Percentiles rank a stretch among this genome's conserved stretches.
Conservation (phyloP, 2,888 invertebrate species). For the Hydraecia micacea region DNA sequence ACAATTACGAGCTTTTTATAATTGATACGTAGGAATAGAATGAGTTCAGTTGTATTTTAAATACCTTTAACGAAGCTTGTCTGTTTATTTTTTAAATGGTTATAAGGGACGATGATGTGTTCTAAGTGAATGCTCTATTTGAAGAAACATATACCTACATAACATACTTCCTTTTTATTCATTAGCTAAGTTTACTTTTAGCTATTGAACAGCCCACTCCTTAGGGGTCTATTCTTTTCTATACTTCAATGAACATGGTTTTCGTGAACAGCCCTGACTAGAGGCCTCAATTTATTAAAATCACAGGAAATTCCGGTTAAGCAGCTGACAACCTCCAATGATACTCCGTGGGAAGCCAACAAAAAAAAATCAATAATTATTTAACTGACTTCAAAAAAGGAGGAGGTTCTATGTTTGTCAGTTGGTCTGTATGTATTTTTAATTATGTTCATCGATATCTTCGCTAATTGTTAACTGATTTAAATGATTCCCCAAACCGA, state of each 20-base stretch:
- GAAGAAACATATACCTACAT: too few species aligned
- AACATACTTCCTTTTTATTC: neutral
- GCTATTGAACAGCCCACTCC: neutral
- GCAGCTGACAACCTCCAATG: neutral
- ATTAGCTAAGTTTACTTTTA: neutral
- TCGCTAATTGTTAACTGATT: neutral
- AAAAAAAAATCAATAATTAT: neutral
- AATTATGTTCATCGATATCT: neutral
- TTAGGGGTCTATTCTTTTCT: too few species aligned
- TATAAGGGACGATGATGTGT: conserved; percentile 8
- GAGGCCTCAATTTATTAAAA: neutral
- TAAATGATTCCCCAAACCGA: neutral
- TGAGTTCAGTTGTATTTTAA: conserved; percentile 37
- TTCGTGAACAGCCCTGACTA: neutral
- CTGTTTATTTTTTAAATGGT: conserved; percentile 31
- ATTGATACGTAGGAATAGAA: conserved; percentile 56
- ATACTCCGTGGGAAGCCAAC: neutral
- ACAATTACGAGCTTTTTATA: conserved; percentile 67
- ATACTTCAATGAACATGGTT: neutral
- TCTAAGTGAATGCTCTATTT: neutral
- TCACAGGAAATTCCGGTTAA: neutral
- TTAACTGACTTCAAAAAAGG: neutral
- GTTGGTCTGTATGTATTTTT: neutral
- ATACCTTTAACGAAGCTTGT: conserved; percentile 32
- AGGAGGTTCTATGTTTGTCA: neutral